These are phyloP conservation scores for Piliocolobus tephrosceles DNA, from an alignment of 2,113 vertebrate species.

Conservation along the genomic window DNA sequence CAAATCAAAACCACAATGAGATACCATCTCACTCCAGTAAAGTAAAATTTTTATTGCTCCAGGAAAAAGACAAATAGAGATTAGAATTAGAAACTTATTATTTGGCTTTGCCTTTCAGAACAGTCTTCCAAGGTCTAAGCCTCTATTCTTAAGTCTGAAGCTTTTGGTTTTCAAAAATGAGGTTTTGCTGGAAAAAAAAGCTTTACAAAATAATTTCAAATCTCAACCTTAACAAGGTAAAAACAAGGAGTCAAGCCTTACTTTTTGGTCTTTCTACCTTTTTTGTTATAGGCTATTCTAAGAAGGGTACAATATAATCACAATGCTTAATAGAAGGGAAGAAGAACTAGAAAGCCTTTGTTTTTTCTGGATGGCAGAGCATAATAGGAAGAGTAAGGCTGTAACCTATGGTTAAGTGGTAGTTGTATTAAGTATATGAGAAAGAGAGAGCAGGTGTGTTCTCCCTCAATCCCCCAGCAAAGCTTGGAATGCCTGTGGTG, in stretches of 20 bases:
- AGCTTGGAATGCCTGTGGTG: background rate
- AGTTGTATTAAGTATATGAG: background rate
- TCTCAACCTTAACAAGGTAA: background rate
- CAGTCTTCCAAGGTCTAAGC: background rate
- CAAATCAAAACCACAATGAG: too few species aligned
- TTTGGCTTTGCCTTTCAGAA: conserved; percentile 17
- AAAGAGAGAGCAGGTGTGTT: background rate
- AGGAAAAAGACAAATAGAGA: background rate
- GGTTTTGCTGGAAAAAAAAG: background rate
- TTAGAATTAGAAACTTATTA: background rate
- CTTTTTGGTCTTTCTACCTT: background rate
- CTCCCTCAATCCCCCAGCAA: background rate
- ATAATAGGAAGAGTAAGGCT: background rate
- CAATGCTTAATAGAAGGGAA: background rate
- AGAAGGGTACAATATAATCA: background rate
- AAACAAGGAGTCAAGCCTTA: background rate
- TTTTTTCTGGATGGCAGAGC: background rate
- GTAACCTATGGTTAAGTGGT: background rate
- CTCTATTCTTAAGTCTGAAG: background rate
- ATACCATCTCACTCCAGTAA: too few species aligned
- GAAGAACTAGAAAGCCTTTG: background rate
- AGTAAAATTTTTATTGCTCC: background rate
- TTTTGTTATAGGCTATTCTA: background rate
- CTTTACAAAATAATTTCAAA: background rate
- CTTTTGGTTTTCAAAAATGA: background rate